Evolutionary conservation across 2,888 invertebrate genomes (phyloP), one percentile per base, ranked within the genome.

Genomic region (Aphodius sticticus): DNA sequence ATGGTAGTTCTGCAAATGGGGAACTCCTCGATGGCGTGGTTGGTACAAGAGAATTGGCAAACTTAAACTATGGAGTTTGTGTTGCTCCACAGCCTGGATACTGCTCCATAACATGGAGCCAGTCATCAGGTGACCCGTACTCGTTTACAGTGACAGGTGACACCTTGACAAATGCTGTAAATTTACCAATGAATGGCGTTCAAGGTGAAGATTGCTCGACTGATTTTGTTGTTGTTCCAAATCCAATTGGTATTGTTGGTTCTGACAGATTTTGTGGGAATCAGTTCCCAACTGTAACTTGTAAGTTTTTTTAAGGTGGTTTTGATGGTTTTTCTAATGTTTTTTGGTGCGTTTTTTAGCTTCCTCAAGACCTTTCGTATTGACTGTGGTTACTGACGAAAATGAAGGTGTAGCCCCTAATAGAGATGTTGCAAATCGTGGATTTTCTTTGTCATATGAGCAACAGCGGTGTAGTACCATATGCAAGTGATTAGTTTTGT

Each of bases 211-310:
- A 88, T 0, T 96, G 96, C 85, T 91, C 90, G 70, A 93, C 93
- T 0, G 96, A 96, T 89, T 96, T 93, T 86, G 92, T 96, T 16
- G 92, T 95, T 9, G 93, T 96, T 83, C 94, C 96, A 6, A 93
- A 94, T 89, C 94, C 85, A 75, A 90, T 90, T 5, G 91, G 84
- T 76, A 90, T 90, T 5, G 90, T 90, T 5, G 88, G 90, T 76
- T 91, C 91, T 0, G 96, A 96, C 86, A 91, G 96, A 76, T 95
- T 95, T 88, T 96, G 96, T 85, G 96, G 96, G 1, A 90, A 94
- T 79, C 93, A 93, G 6, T 92, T 96, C 83, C 90, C 92, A 1
- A 86, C 93, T 6, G 93, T 94, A 76, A 92, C 91, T 37, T 91
- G 94, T 92, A 88, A 80, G 80, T 77, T 80, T 53, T 70, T 16